A percentile compares a stretch with the other conserved stretches of the same genome.
phyloP scores from a whole-genome alignment of 2,113 vertebrate genomes.

The Myrmecobius fasciatus region DNA sequence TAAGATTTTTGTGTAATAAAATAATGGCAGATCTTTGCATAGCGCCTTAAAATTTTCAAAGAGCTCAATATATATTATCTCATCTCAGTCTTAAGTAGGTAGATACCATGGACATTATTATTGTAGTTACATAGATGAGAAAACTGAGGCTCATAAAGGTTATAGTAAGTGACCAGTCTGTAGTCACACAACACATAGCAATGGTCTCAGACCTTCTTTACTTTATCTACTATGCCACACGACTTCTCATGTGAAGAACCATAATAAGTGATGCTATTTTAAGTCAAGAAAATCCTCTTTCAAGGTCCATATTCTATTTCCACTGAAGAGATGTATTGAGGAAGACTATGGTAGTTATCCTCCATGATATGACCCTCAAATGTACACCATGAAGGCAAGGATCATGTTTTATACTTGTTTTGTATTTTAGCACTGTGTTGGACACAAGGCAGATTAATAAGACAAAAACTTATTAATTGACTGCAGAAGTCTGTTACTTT shows the following conservation, averaged over 20 bases:
- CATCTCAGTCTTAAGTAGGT: not conserved
- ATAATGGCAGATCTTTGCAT: not conserved
- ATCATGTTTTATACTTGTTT: not conserved
- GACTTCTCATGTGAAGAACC: not conserved
- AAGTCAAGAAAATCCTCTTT: too few relatives aligned
- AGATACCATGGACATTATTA: not conserved
- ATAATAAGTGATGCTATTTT: not conserved
- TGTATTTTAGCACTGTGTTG: not conserved
- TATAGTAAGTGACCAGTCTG: not conserved
- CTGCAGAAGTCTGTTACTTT: not conserved
- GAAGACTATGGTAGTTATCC: too few relatives aligned
- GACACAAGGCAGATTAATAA: not conserved
- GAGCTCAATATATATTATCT: not conserved
- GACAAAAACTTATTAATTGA: not conserved
- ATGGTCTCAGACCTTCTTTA: not conserved
- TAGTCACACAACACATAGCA: not conserved
- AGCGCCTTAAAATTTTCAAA: not conserved
- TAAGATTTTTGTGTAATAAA: not conserved
- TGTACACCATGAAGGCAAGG: not conserved
- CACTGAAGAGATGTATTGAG: too few relatives aligned
- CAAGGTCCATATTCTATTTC: too few relatives aligned
- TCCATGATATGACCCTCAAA: not conserved
- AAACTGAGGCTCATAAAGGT: not conserved
- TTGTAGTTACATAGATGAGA: not conserved
- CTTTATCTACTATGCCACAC: not conserved